Conservation (phyloP, 2,113 vertebrate genomes). For the Ivindomyrus marchei region DNA sequence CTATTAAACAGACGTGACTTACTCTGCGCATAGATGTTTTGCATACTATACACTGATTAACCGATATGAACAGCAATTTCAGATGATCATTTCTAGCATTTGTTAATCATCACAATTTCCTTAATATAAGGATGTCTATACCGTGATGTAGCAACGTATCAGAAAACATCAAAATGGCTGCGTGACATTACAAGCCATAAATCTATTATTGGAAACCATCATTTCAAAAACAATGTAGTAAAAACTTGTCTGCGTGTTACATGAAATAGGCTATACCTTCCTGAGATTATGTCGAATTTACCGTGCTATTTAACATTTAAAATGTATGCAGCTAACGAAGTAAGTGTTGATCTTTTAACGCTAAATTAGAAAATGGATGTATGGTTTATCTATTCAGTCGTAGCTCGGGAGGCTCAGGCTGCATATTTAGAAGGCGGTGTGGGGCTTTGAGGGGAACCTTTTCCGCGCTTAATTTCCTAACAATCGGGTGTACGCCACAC, state of each 20-base stretch:
- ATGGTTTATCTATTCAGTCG: not conserved
- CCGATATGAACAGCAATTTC: not conserved
- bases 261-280: too few species aligned
- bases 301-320: not conserved
- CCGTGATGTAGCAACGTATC: not conserved
- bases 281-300: not conserved
- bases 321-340: not conserved
- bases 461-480: not conserved
- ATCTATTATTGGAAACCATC: not conserved
- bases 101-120: not conserved
- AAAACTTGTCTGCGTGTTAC: not conserved
- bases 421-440: not conserved
- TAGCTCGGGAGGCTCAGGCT: too few species aligned
- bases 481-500: slow-evolving; percentile 11
- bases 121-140: not conserved
- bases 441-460: not conserved
- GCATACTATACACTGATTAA: not conserved
- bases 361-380: not conserved
- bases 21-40: not conserved
- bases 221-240: not conserved
- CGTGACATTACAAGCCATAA: not conserved
- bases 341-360: not conserved
- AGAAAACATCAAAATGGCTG: not conserved
- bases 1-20: not conserved
- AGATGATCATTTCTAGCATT: not conserved